Evolutionary conservation across 2,888 invertebrate genomes (phyloP).

Genomic region (Corythucha ciliata): DNA sequence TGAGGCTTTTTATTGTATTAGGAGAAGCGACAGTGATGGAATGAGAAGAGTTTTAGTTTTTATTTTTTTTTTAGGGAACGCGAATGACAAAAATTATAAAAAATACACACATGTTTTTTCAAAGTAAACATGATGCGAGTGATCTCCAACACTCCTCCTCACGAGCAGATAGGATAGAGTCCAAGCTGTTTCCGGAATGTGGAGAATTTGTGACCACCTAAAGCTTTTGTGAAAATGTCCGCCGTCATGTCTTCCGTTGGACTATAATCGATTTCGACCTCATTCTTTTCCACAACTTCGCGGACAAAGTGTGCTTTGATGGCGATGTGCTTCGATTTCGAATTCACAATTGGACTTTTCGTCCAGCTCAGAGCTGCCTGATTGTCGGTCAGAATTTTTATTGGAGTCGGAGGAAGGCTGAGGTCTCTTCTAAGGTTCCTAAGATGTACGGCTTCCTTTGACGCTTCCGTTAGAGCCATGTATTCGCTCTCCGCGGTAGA

Average conservation of each 20-base stretch:
- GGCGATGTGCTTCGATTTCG: conserved; percentile 13
- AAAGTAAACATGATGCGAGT: too few species aligned
- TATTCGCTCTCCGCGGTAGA: conserved; percentile 18
- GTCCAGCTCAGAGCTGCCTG: background rate
- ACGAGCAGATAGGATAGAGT: too few species aligned
- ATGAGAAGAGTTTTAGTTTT: too few species aligned
- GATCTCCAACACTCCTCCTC: too few species aligned
- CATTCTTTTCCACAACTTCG: conserved; percentile 8
- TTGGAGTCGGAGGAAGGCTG: background rate
- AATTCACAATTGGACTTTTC: background rate
- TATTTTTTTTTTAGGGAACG: too few species aligned
- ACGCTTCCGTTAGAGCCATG: conserved; percentile 10
- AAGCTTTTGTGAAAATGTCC: too few species aligned
- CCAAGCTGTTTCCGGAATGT: too few species aligned
- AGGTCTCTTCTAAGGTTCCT: background rate
- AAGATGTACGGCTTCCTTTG: conserved; percentile 9
- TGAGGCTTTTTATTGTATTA: too few species aligned
- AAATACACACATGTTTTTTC: too few species aligned
- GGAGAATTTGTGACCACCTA: too few species aligned
- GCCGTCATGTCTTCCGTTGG: conserved; percentile 16
- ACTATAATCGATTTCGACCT: conserved; percentile 8
- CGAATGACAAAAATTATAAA: too few species aligned
- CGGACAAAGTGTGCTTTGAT: conserved; percentile 14
- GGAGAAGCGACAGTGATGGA: too few species aligned
- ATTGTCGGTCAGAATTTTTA: background rate